Percentiles rank a stretch among this genome's conserved stretches.
These are phyloP conservation scores for Silurus asotus DNA, from an alignment of 2,113 vertebrate species.

Conservation along the genomic window DNA sequence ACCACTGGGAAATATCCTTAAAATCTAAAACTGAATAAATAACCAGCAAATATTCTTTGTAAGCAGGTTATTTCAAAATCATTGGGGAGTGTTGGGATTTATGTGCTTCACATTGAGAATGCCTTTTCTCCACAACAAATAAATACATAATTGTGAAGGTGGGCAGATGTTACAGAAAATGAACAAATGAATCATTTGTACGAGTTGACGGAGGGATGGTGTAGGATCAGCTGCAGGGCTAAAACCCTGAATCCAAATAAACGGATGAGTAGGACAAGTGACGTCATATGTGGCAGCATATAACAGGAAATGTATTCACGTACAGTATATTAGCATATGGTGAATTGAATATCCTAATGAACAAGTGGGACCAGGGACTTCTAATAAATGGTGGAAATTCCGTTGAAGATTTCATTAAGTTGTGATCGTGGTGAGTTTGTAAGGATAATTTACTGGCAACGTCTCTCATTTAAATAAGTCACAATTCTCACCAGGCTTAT, in stretches of 20 bases:
- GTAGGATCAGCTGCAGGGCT: background rate
- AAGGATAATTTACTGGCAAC: background rate
- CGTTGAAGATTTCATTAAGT: background rate
- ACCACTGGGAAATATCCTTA: slow-evolving; percentile 51
- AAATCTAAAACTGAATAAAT: slow-evolving; percentile 54
- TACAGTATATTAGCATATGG: background rate
- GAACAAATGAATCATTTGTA: background rate
- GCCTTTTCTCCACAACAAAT: background rate
- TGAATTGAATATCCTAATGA: background rate
- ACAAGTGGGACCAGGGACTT: background rate
- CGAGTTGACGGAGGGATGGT: slow-evolving; percentile 10
- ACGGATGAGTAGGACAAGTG: slow-evolving; percentile 4
- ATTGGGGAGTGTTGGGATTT: background rate
- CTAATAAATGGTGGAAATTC: background rate
- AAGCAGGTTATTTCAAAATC: slow-evolving; percentile 44
- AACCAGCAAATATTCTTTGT: slow-evolving; percentile 42
- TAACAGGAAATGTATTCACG: background rate
- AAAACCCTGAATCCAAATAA: background rate
- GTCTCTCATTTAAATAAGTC: background rate
- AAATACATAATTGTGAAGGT: slow-evolving; percentile 17
- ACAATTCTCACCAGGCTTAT: background rate
- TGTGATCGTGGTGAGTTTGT: background rate
- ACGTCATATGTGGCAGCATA: background rate
- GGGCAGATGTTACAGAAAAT: slow-evolving; percentile 23
- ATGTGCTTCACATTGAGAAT: slow-evolving; percentile 17